Evolutionary conservation across 2,797 vertebrate genomes (phyloP).

Genomic region (Champsocephalus gunnari): DNA sequence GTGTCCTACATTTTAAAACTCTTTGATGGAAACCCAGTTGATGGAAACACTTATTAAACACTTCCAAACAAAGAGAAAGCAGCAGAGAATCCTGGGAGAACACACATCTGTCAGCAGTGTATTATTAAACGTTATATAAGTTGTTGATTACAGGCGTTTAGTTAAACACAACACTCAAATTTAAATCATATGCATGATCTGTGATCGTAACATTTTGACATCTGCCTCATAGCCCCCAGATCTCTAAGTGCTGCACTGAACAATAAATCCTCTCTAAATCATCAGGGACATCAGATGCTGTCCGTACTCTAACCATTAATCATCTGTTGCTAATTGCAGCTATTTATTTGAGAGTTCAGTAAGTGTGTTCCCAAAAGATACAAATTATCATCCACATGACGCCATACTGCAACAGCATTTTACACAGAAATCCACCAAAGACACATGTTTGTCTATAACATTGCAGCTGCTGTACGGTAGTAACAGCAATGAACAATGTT

Average conservation of each 20-base stretch:
- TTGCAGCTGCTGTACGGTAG: neutral
- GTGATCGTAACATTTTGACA: constrained; percentile 15
- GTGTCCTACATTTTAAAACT: too few species aligned
- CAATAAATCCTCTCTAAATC: constrained; percentile 44
- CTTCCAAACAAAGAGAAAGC: neutral
- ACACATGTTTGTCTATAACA: constrained; percentile 1
- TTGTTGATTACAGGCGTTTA: neutral
- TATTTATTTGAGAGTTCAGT: constrained; percentile 24
- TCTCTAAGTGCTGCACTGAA: constrained; percentile 22
- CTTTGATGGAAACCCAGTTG: neutral
- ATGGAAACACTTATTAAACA: neutral
- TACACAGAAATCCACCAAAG: constrained; percentile 26
- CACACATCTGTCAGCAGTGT: neutral
- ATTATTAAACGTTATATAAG: neutral
- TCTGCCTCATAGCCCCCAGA: neutral
- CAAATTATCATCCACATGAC: constrained; percentile 14
- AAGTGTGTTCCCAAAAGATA: constrained; percentile 23
- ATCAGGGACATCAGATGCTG: constrained; percentile 35
- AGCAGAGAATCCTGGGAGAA: neutral
- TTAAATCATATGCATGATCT: constrained; percentile 3
- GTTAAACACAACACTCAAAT: neutral
- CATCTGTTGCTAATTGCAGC: constrained; percentile 21
- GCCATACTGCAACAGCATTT: constrained; percentile 12
- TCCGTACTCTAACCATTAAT: constrained; percentile 21
- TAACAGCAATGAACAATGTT: constrained; percentile 2